phyloP scores from a whole-genome alignment of 2,888 invertebrate genomes.

The Abrostola tripartita region DNA sequence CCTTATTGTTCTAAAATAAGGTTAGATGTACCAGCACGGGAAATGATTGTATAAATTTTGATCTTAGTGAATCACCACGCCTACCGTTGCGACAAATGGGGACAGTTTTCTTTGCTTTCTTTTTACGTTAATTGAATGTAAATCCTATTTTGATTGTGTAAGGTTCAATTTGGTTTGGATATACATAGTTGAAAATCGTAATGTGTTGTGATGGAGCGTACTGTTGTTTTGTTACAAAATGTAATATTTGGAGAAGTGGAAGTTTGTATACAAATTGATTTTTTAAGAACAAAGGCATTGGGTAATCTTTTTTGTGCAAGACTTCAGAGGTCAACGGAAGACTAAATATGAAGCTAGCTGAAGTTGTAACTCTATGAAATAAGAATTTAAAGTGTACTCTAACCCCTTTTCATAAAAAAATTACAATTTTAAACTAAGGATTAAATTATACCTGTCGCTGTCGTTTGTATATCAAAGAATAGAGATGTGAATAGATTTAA shows the following conservation, averaged over 20 bases:
- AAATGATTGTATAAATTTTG: conserved; percentile 37
- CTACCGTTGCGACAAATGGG: conserved; percentile 82
- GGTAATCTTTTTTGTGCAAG: conserved; percentile 47
- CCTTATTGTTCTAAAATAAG: conserved; percentile 6
- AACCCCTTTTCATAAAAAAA: too few relatives aligned
- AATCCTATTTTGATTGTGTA: conserved; percentile 6
- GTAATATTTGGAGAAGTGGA: conserved; percentile 49
- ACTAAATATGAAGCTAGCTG: conserved; percentile 4
- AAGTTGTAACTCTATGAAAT: neutral
- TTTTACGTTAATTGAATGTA: conserved; percentile 18
- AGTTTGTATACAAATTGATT: conserved; percentile 42
- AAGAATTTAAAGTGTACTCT: too few relatives aligned
- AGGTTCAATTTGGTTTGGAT: conserved; percentile 33
- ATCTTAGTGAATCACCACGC: conserved; percentile 77
- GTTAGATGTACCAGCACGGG: neutral
- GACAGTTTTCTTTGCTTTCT: conserved; percentile 75
- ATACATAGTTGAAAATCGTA: conserved; percentile 9
- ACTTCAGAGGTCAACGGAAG: conserved; percentile 19
- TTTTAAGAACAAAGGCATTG: conserved; percentile 52
- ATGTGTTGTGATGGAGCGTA: conserved; percentile 45
- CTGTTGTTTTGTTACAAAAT: conserved; percentile 53
- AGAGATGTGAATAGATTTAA: too few relatives aligned
- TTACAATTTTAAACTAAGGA: too few relatives aligned
- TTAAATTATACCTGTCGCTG: too few relatives aligned
- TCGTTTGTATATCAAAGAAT: too few relatives aligned